Evolutionary conservation across 2,888 invertebrate genomes (phyloP).

Genomic region (Cremastobaeus sp.): DNA sequence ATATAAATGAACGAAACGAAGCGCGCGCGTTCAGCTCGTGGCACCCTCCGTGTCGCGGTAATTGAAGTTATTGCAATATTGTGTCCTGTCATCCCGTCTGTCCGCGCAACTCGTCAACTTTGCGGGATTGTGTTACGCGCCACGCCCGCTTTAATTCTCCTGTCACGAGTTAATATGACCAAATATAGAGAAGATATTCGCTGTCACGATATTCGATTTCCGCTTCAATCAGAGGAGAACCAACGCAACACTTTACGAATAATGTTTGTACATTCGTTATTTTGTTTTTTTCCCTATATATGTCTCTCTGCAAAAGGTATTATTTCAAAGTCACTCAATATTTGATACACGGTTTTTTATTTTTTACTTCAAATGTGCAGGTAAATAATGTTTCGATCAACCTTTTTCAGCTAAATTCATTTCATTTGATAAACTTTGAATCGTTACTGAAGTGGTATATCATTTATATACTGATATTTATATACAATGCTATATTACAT

Average conservation of each 20-base stretch:
- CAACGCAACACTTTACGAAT: constrained; percentile 38
- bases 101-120: constrained; percentile 65
- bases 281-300: constrained; percentile 20
- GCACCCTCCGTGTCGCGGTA: constrained; percentile 74
- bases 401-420: too few species aligned
- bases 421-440: too few species aligned
- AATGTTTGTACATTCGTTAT: constrained; percentile 51
- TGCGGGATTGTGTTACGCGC: constrained; percentile 69
- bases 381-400: too few species aligned
- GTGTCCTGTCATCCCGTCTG: constrained; percentile 75
- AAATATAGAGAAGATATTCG: constrained; percentile 61
- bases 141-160: constrained; percentile 71
- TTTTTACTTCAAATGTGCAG: too few species aligned
- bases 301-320: constrained; percentile 1
- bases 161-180: constrained; percentile 67
- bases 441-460: too few species aligned
- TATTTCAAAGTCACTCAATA: constrained; percentile 11
- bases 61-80: constrained; percentile 79
- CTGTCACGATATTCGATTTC: constrained; percentile 54
- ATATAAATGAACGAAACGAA: constrained; percentile 71
- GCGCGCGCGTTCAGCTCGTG: constrained; percentile 51
- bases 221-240: constrained; percentile 40
- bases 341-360: too few species aligned
- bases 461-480: too few species aligned
- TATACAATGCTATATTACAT: too few species aligned